These are phyloP conservation scores for Actinemys pallida DNA, from an alignment of 2,113 vertebrate genomes.

Conservation along the genomic window DNA sequence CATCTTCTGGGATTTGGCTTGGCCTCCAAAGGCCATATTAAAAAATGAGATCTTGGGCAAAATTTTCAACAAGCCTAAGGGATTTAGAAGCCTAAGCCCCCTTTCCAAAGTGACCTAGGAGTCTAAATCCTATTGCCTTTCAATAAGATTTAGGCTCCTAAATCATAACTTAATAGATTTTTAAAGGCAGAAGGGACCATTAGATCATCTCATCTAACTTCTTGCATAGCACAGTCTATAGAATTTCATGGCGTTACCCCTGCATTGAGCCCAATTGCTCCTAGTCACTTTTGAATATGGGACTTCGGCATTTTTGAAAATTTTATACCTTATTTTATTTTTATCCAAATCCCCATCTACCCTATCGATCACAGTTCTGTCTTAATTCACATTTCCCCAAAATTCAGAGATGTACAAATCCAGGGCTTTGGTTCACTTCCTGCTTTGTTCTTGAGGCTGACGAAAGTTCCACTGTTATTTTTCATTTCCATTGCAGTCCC, in stretches of 20 bases:
- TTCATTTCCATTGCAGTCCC: neutral
- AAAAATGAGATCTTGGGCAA: neutral
- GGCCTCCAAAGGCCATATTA: neutral
- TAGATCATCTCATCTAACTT: neutral
- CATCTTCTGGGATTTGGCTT: neutral
- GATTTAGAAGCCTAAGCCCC: neutral
- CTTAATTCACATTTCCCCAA: neutral
- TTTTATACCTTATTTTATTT: neutral
- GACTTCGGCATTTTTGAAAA: neutral
- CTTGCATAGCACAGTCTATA: neutral
- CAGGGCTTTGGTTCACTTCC: neutral
- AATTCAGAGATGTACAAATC: neutral
- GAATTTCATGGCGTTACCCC: neutral
- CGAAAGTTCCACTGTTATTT: neutral
- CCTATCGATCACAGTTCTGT: neutral
- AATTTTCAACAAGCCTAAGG: neutral
- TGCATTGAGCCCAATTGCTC: neutral
- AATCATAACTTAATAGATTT: neutral
- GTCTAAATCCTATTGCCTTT: neutral
- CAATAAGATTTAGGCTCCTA: neutral
- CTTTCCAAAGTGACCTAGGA: neutral
- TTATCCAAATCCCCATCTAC: neutral
- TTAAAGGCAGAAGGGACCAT: neutral
- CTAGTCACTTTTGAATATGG: neutral
- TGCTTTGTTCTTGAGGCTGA: neutral